A percentile compares a stretch with the other conserved stretches of the same genome.
phyloP scores from a whole-genome alignment of 2,888 invertebrate species.

The Pristionchus entomophagus region DNA sequence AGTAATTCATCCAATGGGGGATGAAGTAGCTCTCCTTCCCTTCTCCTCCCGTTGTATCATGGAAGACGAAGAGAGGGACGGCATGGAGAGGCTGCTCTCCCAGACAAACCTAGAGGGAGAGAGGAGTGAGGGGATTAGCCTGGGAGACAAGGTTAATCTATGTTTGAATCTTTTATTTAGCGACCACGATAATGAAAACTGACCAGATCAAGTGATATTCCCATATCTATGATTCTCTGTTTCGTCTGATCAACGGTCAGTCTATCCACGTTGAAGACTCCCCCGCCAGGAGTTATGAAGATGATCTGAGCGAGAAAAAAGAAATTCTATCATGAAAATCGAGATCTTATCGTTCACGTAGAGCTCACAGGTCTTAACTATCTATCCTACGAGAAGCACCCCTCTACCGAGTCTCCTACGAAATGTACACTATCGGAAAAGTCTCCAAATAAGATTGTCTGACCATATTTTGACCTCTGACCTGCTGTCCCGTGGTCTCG shows the following conservation, averaged over 20 bases:
- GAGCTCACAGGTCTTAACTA: too few species aligned
- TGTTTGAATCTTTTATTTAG: background rate
- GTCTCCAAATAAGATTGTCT: background rate
- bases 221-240: conserved; percentile 97
- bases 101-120: conserved; percentile 62
- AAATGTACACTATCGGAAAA: too few species aligned
- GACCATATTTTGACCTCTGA: background rate
- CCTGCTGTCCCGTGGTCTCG: conserved; percentile 95
- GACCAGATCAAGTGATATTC: conserved; percentile 82
- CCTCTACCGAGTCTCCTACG: too few species aligned
- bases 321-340: too few species aligned
- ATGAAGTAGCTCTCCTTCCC: conserved; percentile 72
- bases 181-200: background rate
- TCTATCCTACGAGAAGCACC: too few species aligned
- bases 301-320: conserved; percentile 84
- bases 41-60: conserved; percentile 49
- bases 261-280: conserved; percentile 97
- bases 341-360: too few species aligned
- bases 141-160: too few species aligned
- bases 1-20: conserved; percentile 76
- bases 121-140: background rate
- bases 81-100: conserved; percentile 99
- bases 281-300: conserved; percentile 97
- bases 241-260: conserved; percentile 97
- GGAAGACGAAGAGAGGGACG: conserved; percentile 88